Evolutionary conservation across 92 coral and sea anemone species (phyloP).

Genomic region (Isaurus tuberculatus): DNA sequence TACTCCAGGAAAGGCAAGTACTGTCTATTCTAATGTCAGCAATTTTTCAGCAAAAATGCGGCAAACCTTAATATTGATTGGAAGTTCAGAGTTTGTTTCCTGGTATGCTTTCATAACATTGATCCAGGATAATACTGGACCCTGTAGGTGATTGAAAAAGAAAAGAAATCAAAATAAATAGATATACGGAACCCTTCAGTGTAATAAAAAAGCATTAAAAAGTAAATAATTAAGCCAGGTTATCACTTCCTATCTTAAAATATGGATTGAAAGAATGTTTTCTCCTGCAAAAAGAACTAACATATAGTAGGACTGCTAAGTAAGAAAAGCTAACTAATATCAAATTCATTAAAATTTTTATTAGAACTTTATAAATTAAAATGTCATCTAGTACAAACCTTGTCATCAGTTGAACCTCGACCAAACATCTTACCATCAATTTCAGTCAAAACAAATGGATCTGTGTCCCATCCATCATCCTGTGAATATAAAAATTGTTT

Average conservation of each 20-base stretch:
- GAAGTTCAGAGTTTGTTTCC: constrained; percentile 79
- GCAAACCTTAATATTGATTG: constrained; percentile 85
- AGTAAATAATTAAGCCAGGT: too few relatives aligned
- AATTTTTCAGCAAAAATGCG: not conserved
- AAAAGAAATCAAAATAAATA: not conserved
- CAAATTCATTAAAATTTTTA: too few relatives aligned
- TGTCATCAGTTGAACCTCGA: constrained; percentile 96
- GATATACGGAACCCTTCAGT: not conserved
- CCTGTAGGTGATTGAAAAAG: constrained; percentile 55
- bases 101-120: constrained; percentile 94
- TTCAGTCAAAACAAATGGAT: constrained; percentile 84
- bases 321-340: too few relatives aligned
- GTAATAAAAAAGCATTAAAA: too few relatives aligned
- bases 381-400: constrained; percentile 52
- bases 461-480: constrained; percentile 96
- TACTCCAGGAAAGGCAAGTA: too few relatives aligned
- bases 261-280: too few relatives aligned
- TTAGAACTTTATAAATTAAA: not conserved
- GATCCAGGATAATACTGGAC: constrained; percentile 96
- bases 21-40: too few relatives aligned
- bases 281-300: too few relatives aligned
- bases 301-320: too few relatives aligned
- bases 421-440: constrained; percentile 84
- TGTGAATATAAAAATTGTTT: constrained; percentile 12
- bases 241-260: too few relatives aligned